Evolutionary conservation across 2,888 invertebrate species (phyloP), one percentile per base, ranked within the genome.

Genomic region (Pammene fasciana): DNA sequence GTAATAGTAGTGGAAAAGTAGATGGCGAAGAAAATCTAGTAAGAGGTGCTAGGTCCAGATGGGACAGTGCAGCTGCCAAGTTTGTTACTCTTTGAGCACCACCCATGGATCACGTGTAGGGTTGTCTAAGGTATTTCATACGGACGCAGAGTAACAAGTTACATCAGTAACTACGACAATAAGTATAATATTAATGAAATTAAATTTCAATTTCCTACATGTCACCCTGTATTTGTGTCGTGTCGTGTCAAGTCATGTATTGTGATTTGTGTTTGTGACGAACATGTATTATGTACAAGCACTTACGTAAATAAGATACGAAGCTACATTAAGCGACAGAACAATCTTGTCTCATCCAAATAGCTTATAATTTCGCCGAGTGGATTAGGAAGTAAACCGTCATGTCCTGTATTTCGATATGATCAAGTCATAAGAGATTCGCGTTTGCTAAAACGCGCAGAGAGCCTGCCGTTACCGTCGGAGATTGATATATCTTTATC

Each of bases 361-460:
- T 77, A 75, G 75, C 75, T 77, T 73, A 74, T 72, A 76, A 76
- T 78, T 76, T 75, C 72, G 72, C 70, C 43, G 64, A 74, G 65
- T 54, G 72, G 75, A 74, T 77, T 78, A 75, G 74, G 72, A 65
- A 70, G 75, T 73, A 72, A 73, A 71, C 70, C 68, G 72, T 71
- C 71, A 70, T 72, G 74, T 72, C 68, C 71, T 72, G 45, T 43
- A 50, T 50, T 68, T 45, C 64, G 55, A 62, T 56, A 52, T 10
- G 11, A 14, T 2, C 38, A 71, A 73, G 67, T 62, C 36, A 68
- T 9, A 57, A 67, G 62, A 62, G 14, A 14, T 0, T 8, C 9
- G 48, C 57, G 64, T 5, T n/a, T n/a, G n/a, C n/a, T n/a, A n/a
- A n/a, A n/a, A n/a, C n/a, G n/a, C n/a, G n/a, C n/a, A n/a, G n/a